phyloP scores from a whole-genome alignment of 2,797 vertebrate genomes.

The Distichodus sexfasciatus region DNA sequence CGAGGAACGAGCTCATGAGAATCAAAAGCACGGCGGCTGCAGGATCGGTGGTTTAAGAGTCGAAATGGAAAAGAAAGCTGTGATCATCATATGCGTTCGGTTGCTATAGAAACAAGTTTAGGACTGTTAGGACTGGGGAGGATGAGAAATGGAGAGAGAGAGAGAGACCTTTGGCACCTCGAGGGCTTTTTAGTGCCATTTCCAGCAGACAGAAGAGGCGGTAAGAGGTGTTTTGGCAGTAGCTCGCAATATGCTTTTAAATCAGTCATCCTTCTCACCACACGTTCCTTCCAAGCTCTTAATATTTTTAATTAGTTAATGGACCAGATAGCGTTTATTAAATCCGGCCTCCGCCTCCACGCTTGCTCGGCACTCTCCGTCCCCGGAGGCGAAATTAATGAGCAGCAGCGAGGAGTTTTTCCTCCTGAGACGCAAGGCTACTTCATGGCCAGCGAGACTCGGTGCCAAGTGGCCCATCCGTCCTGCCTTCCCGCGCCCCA shows the following conservation, averaged over 20 bases:
- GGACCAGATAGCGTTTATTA: slow-evolving; percentile 78
- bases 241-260: slow-evolving; percentile 68
- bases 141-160: neutral
- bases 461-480: slow-evolving; percentile 23
- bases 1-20: too few relatives aligned
- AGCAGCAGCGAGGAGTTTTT: slow-evolving; percentile 35
- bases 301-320: slow-evolving; percentile 84
- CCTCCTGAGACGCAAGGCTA: slow-evolving; percentile 32
- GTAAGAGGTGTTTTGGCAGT: slow-evolving; percentile 61
- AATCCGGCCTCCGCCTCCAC: slow-evolving; percentile 60
- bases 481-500: neutral
- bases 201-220: slow-evolving; percentile 40
- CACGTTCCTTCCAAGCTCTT: slow-evolving; percentile 63
- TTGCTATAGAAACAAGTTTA: slow-evolving; percentile 30
- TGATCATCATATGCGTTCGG: slow-evolving; percentile 3
- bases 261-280: slow-evolving; percentile 60
- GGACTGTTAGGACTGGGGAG: neutral
- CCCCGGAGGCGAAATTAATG: slow-evolving; percentile 47
- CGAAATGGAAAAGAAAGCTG: neutral
- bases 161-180: slow-evolving; percentile 30
- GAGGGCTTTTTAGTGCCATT: slow-evolving; percentile 52
- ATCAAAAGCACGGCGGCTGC: too few relatives aligned
- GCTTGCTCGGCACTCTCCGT: neutral
- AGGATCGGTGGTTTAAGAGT: too few relatives aligned
- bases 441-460: slow-evolving; percentile 3